Evolutionary conservation across 1,140 invertebrate species (phyloP), one percentile per base, ranked within the genome.

Genomic region (Reticulitermes speratus): DNA sequence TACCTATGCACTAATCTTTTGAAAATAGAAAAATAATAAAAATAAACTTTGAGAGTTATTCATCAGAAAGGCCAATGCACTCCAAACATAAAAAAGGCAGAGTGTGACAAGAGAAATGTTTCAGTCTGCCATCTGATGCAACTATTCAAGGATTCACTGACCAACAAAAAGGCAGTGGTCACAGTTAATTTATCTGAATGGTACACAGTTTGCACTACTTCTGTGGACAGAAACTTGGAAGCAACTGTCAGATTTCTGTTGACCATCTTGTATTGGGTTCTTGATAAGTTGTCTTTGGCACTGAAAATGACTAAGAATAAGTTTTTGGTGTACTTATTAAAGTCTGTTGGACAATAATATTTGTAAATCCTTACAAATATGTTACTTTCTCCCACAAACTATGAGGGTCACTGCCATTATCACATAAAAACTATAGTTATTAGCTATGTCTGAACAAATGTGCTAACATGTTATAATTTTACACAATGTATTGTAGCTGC

Each of bases 11-110:
- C n/a, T 75, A 75, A 8, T 12, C 16, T 75, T 75, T 14, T n/a
- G 25, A 75, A 75, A 30, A 75, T 75, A 75, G 65, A 75, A 75
- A 75, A 75, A 75, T 75, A 75, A 75, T 75, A 75, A 75, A 75
- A 75, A 75, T 75, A 75, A 75, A 75, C n/a, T 75, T 30, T 75
- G 25, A 3, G n/a, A 25, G n/a, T 14, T n/a, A n/a, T 30, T 8
- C 65, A 75, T 75, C 65, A 75, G 25, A 75, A 75, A 75, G 65
- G n/a, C 65, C 65, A 30, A 30, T 75, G n/a, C 25, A 75, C n/a
- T 75, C 65, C n/a, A 75, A 75, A 30, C n/a, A 14, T 75, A 75
- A 19, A 25, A 65, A 65, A 75, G n/a, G 30, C 65, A 75, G 65
- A 75, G n/a, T 30, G 25, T 75, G 65, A 75, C 65, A 75, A 75